Conservation (phyloP, 2,113 vertebrate species). For the Sceloporus undulatus region DNA sequence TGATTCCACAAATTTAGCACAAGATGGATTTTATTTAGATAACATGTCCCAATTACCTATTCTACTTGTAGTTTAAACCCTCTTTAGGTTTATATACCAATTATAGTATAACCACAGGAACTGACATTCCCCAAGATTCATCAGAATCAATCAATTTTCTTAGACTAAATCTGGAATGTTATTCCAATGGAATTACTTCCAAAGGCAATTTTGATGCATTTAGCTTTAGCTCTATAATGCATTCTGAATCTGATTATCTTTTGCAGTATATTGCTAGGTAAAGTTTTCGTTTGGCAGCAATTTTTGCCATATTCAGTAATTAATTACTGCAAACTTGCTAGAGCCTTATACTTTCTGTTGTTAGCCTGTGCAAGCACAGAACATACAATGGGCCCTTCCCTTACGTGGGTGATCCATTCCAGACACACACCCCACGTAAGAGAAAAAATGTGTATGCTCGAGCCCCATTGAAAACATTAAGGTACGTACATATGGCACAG, state of each 20-base stretch:
- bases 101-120: slow-evolving; percentile 59
- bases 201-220: slow-evolving; percentile 56
- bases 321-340: slow-evolving; percentile 25
- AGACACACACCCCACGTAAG: no score
- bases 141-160: slow-evolving; percentile 57
- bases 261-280: slow-evolving; percentile 35
- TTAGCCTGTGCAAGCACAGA: neutral
- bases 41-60: slow-evolving; percentile 51
- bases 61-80: slow-evolving; percentile 56
- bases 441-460: no score
- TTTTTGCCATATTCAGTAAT: slow-evolving; percentile 27
- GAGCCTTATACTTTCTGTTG: neutral
- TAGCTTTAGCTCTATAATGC: slow-evolving; percentile 45
- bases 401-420: no score
- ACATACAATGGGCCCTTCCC: neutral
- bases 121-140: slow-evolving; percentile 45
- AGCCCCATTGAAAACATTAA: no score
- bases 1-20: slow-evolving; percentile 54
- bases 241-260: slow-evolving; percentile 35
- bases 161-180: slow-evolving; percentile 43
- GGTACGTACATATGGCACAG: no score
- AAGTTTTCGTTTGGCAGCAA: slow-evolving; percentile 34
- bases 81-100: slow-evolving; percentile 59
- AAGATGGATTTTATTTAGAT: slow-evolving; percentile 50
- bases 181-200: slow-evolving; percentile 45